phyloP scores from a whole-genome alignment of 2,113 vertebrate species.

The Hassar affinis region DNA sequence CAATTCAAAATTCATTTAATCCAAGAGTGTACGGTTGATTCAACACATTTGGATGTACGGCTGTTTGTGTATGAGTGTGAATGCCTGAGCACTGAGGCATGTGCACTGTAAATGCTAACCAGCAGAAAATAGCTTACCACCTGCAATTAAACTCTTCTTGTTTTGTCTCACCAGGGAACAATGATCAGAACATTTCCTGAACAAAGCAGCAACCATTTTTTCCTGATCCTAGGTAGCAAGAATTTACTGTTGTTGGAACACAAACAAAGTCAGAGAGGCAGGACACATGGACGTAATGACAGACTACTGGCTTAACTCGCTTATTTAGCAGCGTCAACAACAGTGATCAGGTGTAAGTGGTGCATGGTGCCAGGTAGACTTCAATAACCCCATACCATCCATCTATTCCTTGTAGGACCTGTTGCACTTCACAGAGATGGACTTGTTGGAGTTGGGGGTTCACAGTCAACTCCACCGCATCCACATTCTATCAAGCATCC shows the following conservation, averaged over 20 bases:
- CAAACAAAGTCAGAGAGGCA: constrained; percentile 13
- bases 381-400: not conserved
- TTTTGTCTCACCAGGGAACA: constrained; percentile 46
- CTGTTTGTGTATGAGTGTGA: not conserved
- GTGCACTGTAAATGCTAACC: constrained; percentile 36
- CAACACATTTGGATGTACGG: not conserved
- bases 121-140: constrained; percentile 48
- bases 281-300: constrained; percentile 32
- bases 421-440: constrained; percentile 70
- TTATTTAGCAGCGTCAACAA: constrained; percentile 12
- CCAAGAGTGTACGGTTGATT: not conserved
- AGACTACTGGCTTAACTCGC: constrained; percentile 19
- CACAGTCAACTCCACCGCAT: constrained; percentile 71
- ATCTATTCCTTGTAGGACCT: constrained; percentile 69
- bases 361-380: constrained; percentile 17
- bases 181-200: constrained; percentile 21
- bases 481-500: constrained; percentile 74
- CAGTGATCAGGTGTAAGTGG: constrained; percentile 23
- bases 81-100: constrained; percentile 13
- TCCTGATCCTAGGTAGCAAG: constrained; percentile 15
- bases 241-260: constrained; percentile 35
- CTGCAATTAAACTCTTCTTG: constrained; percentile 45
- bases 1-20: not conserved
- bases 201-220: constrained; percentile 13
- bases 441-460: constrained; percentile 73